phyloP scores from a whole-genome alignment of 2,797 vertebrate genomes.

The Fratercula arctica region DNA sequence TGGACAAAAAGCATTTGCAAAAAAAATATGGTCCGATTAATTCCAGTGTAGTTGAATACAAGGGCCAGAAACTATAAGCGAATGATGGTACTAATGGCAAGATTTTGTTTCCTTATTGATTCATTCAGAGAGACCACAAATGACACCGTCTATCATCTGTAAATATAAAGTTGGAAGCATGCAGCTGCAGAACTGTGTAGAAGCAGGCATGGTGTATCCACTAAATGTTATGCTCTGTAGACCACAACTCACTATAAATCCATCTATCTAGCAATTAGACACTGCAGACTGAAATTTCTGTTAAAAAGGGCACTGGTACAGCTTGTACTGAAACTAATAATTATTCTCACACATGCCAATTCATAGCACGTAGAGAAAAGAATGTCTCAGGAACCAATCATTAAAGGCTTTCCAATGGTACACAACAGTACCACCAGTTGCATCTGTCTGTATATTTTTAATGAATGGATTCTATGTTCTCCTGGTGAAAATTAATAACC shows the following conservation, averaged over 20 bases:
- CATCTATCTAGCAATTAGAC: slow-evolving; percentile 25
- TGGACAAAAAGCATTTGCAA: background rate
- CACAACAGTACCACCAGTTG: background rate
- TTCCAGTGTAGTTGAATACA: background rate
- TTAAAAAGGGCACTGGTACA: slow-evolving; percentile 11
- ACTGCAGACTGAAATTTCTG: background rate
- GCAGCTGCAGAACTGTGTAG: background rate
- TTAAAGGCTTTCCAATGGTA: background rate
- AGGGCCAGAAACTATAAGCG: background rate
- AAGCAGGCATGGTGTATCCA: background rate
- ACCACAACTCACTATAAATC: background rate
- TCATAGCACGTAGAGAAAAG: background rate
- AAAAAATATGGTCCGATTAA: background rate
- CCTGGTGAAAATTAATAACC: background rate
- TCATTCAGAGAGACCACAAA: background rate
- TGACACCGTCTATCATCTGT: background rate
- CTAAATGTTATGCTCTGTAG: background rate
- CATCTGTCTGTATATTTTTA: background rate
- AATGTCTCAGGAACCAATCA: background rate
- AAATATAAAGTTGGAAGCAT: background rate
- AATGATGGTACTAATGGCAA: background rate
- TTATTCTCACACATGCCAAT: background rate
- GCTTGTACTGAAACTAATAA: slow-evolving; percentile 7
- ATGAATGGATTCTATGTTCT: background rate
- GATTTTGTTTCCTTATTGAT: background rate